A percentile compares a stretch with the other conserved stretches of the same genome.
phyloP scores from a whole-genome alignment of 2,888 invertebrate genomes.

The Creontiades dilutus region DNA sequence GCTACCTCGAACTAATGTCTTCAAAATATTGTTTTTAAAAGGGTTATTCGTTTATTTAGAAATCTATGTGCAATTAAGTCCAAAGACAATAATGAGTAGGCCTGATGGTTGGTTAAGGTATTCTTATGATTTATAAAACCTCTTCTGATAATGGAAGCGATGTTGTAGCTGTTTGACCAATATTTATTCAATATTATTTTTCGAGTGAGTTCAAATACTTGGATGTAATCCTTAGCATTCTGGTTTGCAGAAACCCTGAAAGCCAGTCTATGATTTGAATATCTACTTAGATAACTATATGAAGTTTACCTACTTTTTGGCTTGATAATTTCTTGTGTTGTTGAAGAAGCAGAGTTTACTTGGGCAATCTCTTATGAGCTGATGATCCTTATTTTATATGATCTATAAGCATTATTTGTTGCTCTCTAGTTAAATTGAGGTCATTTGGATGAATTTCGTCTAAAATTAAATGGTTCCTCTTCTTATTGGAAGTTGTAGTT shows the following conservation, averaged over 20 bases:
- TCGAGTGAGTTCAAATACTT: not conserved
- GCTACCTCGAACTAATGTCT: slow-evolving; percentile 45
- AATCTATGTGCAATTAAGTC: slow-evolving; percentile 67
- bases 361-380: no score
- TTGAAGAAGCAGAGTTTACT: not conserved
- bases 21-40: slow-evolving; percentile 51
- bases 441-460: no score
- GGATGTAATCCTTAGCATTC: not conserved
- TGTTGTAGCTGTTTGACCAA: slow-evolving; percentile 36
- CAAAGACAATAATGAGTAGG: slow-evolving; percentile 65
- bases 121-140: slow-evolving; percentile 42
- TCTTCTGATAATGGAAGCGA: slow-evolving; percentile 40
- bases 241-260: not conserved
- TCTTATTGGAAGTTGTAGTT: no score
- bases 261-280: not conserved
- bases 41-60: slow-evolving; percentile 41
- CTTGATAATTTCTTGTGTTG: no score
- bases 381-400: no score
- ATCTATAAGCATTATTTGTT: no score
- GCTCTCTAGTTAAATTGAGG: no score
- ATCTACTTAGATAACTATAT: not conserved
- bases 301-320: not conserved
- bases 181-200: slow-evolving; percentile 20
- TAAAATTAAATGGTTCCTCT: no score
- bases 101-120: slow-evolving; percentile 60